A percentile compares a stretch with the other conserved stretches of the same genome.
Evolutionary conservation across 2,797 vertebrate genomes (phyloP).

Genomic region (Momotus momota): DNA sequence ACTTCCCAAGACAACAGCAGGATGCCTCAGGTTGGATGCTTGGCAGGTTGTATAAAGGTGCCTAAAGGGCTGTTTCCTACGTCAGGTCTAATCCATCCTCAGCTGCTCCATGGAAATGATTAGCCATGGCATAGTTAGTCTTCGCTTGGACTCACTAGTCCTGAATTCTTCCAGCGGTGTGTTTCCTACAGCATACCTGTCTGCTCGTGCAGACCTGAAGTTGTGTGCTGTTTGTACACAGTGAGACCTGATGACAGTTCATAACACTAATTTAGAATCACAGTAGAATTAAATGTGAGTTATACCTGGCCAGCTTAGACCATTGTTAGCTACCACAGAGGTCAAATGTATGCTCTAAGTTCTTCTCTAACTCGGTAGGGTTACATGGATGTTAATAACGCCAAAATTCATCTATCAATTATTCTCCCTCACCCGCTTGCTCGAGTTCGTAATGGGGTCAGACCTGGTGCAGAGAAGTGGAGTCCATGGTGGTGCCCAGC

Average conservation of each 20-base stretch:
- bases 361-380: background rate
- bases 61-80: background rate
- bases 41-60: background rate
- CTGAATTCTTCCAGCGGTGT: background rate
- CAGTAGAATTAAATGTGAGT: background rate
- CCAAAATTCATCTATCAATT: background rate
- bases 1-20: background rate
- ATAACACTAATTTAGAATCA: background rate
- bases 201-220: background rate
- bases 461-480: background rate
- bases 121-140: background rate
- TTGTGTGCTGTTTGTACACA: background rate
- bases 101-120: background rate
- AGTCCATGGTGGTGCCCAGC: background rate
- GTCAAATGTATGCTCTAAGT: background rate
- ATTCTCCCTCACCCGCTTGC: rapidly evolving
- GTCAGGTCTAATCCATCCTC: background rate
- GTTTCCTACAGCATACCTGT: background rate
- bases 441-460: background rate
- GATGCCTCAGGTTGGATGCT: background rate
- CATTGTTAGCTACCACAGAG: background rate
- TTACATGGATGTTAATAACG: background rate
- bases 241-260: background rate
- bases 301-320: background rate
- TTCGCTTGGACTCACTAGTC: background rate